Evolutionary conservation across 2,113 vertebrate genomes (phyloP), one percentile per base, ranked within the genome.

Genomic region (Istiophorus platypterus): DNA sequence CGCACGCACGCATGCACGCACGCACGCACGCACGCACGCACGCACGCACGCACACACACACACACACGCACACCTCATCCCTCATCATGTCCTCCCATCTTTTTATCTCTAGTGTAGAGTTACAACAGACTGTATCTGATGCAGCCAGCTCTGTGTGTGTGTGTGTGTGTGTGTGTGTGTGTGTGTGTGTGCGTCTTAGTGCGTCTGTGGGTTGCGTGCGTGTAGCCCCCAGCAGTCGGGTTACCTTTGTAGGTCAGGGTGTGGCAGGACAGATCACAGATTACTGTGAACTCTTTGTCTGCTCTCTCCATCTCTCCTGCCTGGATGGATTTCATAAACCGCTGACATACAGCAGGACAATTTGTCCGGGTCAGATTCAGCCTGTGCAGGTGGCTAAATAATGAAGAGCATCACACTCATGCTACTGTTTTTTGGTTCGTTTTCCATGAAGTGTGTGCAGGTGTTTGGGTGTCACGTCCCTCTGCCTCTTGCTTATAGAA

Each of bases 171-270:
- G 41, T 61, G 66, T 49, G 62, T 37, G 31, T 75, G 76, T n/a
- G n/a, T n/a, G n/a, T n/a, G n/a, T n/a, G n/a, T n/a, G n/a, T n/a
- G n/a, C n/a, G n/a, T n/a, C n/a, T n/a, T n/a, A n/a, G n/a, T n/a
- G n/a, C n/a, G n/a, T 69, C 27, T 72, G 66, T 45, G 80, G 31
- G 69, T 45, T 45, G 65, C n/a, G 61, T 70, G 82, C 13, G 67
- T 63, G 82, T 74, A 63, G 87, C 89, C 88, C 82, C 80, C 78
- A 89, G 90, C 90, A 66, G 61, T 84, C 73, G 73, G 89, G 88
- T 90, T 93, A 85, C 88, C 90, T 93, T 92, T 92, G 89, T 93
- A 82, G 88, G 89, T 91, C 82, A 84, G 90, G 93, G 93, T 85
- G 92, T 88, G 93, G 85, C 73, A 26, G 81, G 41, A 74, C 68